These are phyloP conservation scores for Heterodera carotae DNA, from an alignment of 1,140 invertebrate genomes.

Conservation along the genomic window DNA sequence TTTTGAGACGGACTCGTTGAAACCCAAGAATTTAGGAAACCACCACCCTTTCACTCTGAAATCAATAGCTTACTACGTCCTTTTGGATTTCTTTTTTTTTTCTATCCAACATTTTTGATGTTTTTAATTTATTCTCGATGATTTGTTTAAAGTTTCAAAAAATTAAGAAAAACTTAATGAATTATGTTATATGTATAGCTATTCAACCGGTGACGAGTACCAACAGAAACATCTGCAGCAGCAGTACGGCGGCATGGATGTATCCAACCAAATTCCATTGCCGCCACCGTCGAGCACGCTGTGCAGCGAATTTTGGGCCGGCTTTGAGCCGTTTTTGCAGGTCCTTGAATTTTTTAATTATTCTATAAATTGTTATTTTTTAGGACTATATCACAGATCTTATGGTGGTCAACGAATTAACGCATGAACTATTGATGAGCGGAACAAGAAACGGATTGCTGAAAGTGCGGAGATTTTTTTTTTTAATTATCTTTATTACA, in stretches of 20 bases:
- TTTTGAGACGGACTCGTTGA: too few relatives aligned
- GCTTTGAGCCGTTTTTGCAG: conserved; percentile 28
- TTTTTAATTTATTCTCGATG: too few relatives aligned
- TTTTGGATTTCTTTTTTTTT: too few relatives aligned
- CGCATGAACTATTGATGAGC: conserved; percentile 57
- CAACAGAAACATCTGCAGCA: conserved; percentile 11
- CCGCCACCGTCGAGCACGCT: conserved; percentile 17
- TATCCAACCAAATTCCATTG: neutral
- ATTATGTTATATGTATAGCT: neutral
- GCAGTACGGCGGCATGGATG: neutral
- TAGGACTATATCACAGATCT: conserved; percentile 52
- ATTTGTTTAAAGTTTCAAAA: too few relatives aligned
- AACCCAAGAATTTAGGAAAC: too few relatives aligned
- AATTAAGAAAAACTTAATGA: too few relatives aligned
- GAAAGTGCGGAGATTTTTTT: conserved; percentile 25
- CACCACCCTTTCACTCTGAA: too few relatives aligned
- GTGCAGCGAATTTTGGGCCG: conserved; percentile 27
- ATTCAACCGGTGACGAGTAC: conserved; percentile 21
- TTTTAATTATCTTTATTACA: neutral
- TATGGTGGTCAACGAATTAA: conserved; percentile 56
- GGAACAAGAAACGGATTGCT: conserved; percentile 54
- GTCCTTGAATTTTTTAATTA: neutral
- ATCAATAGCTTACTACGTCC: too few relatives aligned
- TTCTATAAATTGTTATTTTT: conserved; percentile 16
- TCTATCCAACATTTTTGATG: too few relatives aligned